Evolutionary conservation across 2,113 vertebrate genomes (phyloP).

Genomic region (Oenanthe melanoleuca): DNA sequence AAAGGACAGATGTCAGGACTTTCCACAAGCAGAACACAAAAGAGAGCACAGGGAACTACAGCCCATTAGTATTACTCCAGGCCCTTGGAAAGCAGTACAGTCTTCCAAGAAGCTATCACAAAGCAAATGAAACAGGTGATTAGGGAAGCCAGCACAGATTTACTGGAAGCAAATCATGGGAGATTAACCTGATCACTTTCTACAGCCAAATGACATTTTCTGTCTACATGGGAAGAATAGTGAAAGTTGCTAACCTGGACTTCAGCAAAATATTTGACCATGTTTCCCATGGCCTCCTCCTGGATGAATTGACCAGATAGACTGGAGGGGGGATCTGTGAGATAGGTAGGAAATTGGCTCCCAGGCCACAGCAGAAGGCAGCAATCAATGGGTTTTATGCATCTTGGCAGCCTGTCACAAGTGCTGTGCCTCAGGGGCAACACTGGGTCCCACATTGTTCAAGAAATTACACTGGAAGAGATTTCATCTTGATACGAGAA

Average conservation of each 20-base stretch:
- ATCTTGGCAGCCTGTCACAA: not conserved
- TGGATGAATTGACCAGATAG: not conserved
- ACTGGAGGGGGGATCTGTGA: not conserved
- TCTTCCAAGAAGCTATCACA: not conserved
- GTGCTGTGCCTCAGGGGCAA: not conserved
- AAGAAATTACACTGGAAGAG: not conserved
- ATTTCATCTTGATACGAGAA: not conserved
- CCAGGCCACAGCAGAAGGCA: not conserved
- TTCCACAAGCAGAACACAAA: not conserved
- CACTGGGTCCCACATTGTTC: accelerated
- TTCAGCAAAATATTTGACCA: not conserved
- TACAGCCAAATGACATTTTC: not conserved
- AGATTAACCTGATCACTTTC: not conserved
- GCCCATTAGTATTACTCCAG: not conserved
- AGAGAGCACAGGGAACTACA: not conserved
- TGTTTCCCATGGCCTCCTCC: not conserved
- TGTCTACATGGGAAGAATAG: not conserved
- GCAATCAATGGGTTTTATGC: not conserved
- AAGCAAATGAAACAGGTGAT: not conserved
- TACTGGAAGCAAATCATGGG: not conserved
- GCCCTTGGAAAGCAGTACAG: not conserved
- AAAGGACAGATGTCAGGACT: not conserved
- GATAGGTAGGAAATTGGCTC: not conserved
- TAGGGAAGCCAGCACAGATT: not conserved
- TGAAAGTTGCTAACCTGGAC: not conserved